Percentiles rank a stretch among this genome's conserved stretches.
These are phyloP conservation scores for Hippasteria phrygiana DNA, from an alignment of 53 echinoderm and acorn worm species.

Conservation along the genomic window DNA sequence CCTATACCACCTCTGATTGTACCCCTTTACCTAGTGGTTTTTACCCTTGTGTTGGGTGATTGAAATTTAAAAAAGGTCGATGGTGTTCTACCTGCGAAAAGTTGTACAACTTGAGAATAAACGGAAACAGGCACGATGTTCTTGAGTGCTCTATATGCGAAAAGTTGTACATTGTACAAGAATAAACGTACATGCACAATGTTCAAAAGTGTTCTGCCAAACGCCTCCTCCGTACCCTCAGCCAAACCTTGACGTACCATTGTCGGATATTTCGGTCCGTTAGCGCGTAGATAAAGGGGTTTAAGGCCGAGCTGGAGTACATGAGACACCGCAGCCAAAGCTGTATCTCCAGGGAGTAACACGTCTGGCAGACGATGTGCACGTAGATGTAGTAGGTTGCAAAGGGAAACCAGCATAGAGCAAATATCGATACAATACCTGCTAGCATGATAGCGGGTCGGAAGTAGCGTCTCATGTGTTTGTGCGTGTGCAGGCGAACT, in stretches of 20 bases:
- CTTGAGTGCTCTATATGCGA: no score
- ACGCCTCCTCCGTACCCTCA: not conserved
- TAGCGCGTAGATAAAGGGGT: slow-evolving; percentile 66
- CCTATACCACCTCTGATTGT: no score
- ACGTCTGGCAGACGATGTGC: slow-evolving; percentile 68
- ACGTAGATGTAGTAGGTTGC: slow-evolving; percentile 72
- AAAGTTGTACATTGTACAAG: not conserved
- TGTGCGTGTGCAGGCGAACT: not conserved
- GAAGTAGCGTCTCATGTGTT: slow-evolving; percentile 52
- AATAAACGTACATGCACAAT: not conserved
- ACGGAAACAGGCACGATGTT: no score
- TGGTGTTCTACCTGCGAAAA: no score
- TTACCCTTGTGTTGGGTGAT: no score
- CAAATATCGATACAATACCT: slow-evolving; percentile 69
- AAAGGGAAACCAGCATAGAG: slow-evolving; percentile 77
- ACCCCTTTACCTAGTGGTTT: no score
- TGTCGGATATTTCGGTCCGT: slow-evolving; percentile 67
- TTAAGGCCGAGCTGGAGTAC: slow-evolving; percentile 72
- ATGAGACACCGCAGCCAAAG: slow-evolving; percentile 70
- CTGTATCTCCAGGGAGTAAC: slow-evolving; percentile 55
- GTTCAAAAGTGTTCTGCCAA: not conserved
- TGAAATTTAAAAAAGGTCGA: no score
- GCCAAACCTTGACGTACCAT: slow-evolving; percentile 27
- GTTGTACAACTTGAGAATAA: no score
- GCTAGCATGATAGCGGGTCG: slow-evolving; percentile 71